Percentiles rank a stretch among this genome's conserved stretches.
These are phyloP conservation scores for Ceriagrion tenellum DNA, from an alignment of 2,888 invertebrate species.

Conservation along the genomic window DNA sequence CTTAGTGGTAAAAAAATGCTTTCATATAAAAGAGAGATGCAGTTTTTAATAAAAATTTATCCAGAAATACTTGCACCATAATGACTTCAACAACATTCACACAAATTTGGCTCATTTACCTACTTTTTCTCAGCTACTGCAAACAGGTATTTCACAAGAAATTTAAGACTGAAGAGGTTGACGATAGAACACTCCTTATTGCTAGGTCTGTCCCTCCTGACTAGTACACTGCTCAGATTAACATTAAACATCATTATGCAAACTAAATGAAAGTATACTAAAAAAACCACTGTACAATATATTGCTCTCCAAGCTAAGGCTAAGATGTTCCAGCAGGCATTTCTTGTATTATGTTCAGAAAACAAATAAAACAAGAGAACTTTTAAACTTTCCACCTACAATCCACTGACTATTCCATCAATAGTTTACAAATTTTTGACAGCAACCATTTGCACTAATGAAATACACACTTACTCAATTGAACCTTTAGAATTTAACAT, in stretches of 20 bases:
- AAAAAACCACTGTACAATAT: neutral
- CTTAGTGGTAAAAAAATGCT: neutral
- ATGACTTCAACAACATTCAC: neutral
- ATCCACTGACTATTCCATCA: slow-evolving; percentile 16
- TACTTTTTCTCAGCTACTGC: neutral
- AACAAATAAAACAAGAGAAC: neutral
- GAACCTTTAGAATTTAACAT: neutral
- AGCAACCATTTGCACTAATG: neutral
- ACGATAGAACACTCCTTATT: neutral
- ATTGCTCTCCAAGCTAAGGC: neutral
- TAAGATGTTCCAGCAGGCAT: neutral
- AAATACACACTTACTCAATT: neutral
- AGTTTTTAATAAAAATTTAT: slow-evolving; percentile 30
- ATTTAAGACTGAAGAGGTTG: neutral
- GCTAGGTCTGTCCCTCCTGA: neutral
- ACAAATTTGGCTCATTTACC: neutral
- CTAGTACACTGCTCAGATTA: neutral
- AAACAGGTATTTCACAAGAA: neutral
- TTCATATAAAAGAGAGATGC: neutral
- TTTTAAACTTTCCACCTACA: neutral
- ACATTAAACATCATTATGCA: neutral
- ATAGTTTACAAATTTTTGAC: neutral
- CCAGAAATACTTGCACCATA: slow-evolving; percentile 8
- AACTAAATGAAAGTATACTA: neutral
- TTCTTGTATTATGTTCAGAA: neutral